A percentile compares a stretch with the other conserved stretches of the same genome.
Evolutionary conservation across 2,113 vertebrate genomes (phyloP).

Genomic region (Pluvianellus socialis): DNA sequence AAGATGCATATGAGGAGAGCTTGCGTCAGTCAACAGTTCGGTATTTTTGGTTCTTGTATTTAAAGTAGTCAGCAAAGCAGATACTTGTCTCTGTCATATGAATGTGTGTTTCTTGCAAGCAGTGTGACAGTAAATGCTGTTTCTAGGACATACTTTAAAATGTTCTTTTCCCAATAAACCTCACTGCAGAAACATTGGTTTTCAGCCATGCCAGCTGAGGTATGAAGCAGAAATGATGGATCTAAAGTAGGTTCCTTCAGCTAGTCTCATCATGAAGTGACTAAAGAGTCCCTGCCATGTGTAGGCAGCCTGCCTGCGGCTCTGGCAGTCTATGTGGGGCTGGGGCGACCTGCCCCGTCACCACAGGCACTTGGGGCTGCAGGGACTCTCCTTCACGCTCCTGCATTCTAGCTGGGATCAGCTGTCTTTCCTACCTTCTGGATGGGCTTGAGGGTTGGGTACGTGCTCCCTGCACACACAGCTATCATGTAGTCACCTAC

Average conservation of each 20-base stretch:
- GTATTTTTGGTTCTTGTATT: conserved; percentile 3
- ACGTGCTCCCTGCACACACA: rapidly evolving
- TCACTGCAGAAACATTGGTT: not conserved
- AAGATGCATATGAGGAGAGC: not conserved
- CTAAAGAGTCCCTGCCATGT: not conserved
- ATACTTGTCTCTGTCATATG: not conserved
- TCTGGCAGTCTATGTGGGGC: not conserved
- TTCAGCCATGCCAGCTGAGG: not conserved
- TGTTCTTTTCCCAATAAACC: not conserved
- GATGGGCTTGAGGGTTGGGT: not conserved
- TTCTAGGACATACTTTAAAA: not conserved
- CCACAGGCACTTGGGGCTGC: not conserved
- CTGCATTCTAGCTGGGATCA: not conserved
- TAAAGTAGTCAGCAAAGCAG: not conserved
- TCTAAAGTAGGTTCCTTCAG: not conserved
- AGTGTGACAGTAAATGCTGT: not conserved
- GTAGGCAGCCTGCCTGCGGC: not conserved
- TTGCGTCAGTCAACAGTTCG: not conserved
- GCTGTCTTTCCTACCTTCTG: not conserved
- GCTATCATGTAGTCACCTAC: not conserved
- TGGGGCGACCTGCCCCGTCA: not conserved
- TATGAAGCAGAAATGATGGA: not conserved
- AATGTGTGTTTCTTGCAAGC: not conserved
- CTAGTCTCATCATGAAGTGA: not conserved
- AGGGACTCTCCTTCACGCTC: not conserved